These are phyloP conservation scores for Gasterosteus aculeatus DNA, from an alignment of 2,113 vertebrate species.

Conservation along the genomic window DNA sequence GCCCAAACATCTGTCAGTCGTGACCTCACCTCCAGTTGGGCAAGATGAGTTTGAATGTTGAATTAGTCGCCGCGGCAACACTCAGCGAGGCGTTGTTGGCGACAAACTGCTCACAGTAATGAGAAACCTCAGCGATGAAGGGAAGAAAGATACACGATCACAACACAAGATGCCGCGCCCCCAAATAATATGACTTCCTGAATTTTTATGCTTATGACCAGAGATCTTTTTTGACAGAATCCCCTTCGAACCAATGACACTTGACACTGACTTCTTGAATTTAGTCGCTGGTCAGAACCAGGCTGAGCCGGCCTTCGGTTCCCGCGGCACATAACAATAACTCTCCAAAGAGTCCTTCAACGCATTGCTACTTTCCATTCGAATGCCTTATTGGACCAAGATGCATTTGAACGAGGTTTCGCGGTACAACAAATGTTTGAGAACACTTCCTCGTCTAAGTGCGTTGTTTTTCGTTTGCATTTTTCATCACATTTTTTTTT, in stretches of 20 bases:
- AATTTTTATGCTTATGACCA: neutral
- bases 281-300: neutral
- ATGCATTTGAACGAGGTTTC: neutral
- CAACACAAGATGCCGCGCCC: neutral
- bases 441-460: neutral
- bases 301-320: neutral
- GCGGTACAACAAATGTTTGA: neutral
- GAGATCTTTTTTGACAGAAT: neutral
- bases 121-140: neutral
- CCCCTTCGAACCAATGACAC: neutral
- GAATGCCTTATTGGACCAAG: neutral
- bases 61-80: constrained; percentile 12
- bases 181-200: neutral
- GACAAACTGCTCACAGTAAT: neutral
- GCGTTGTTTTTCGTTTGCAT: neutral
- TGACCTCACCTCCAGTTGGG: constrained; percentile 49
- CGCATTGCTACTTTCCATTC: neutral
- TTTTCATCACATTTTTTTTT: neutral
- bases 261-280: neutral
- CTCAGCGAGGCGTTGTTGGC: neutral
- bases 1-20: constrained; percentile 69
- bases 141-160: neutral
- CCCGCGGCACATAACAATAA: neutral
- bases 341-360: neutral
- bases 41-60: constrained; percentile 24